Base-by-base conservation (phyloP, 2,797 vertebrate genomes). In the Sebastolobus altivelis region DNA sequence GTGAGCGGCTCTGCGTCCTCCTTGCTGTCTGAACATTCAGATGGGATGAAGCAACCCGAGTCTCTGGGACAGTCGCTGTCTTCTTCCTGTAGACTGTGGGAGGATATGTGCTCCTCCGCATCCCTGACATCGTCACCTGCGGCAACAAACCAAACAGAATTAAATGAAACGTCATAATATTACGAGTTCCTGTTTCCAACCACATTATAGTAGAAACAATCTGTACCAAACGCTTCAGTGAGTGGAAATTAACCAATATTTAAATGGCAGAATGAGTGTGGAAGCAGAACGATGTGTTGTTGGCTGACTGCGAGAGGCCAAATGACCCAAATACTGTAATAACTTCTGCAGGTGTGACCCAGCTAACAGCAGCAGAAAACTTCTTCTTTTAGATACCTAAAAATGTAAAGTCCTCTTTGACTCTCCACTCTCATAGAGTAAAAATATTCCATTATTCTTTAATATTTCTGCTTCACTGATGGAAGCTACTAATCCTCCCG, bases 1-100 rank as follows among this genome's bases (percentile, higher is more conserved):
- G 85, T 74, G 60, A 86, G 82, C 27, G 61, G 81, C 60, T 95
- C 96, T 25, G 84, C 37, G 20, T 99, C 97, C 59, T 99, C 97
- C 90, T 97, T 98, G 90, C 94, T 95, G 72, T 99, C 98, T 62
- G 97, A 96, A 94, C 97, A 97, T 94, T 97, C 98, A 37, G 97
- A 96, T 7, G 97, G 97, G 79, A 98, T 97, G 80, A 98, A 99
- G 89, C 99, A 99, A 71, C 98, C 98, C 0, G 98, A 99, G 94
- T 99, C 99, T 95, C 98, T 96, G 55, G 97, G 97, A 94, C 98
- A 98, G 91, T 99, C 97, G 43, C 96, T 97, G 72, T 95, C 94
- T 54, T 96, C 96, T 84, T 95, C 95, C 73, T 93, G 83, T 3
- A 38, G 83, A 5, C 92, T 93, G 84, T 93, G 88, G 60, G 90